Percentiles rank a stretch among this genome's conserved stretches.
Evolutionary conservation across 2,888 invertebrate genomes (phyloP).

Genomic region (Yponomeuta sedellus): DNA sequence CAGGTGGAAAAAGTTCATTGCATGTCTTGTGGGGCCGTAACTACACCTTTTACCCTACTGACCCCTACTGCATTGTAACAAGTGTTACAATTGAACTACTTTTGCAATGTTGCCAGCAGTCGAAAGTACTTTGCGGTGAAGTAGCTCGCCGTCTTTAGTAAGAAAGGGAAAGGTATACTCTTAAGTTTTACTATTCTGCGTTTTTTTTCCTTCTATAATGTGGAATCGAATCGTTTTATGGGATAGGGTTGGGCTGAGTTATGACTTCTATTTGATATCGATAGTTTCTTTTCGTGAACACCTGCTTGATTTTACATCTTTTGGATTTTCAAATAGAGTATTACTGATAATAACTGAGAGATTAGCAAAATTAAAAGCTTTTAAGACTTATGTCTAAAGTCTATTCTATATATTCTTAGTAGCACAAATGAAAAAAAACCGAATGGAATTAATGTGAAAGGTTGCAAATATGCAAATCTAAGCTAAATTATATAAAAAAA

Average conservation of each 20-base stretch:
- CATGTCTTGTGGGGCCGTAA: background rate
- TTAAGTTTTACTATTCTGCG: constrained; percentile 32
- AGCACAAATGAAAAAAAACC: too few relatives aligned
- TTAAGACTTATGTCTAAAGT: too few relatives aligned
- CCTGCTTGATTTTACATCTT: too few relatives aligned
- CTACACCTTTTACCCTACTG: background rate
- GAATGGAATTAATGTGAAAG: too few relatives aligned
- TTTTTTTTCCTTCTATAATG: constrained; percentile 47
- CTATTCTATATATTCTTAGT: too few relatives aligned
- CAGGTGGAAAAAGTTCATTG: constrained; percentile 35
- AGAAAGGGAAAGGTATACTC: background rate
- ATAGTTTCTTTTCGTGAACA: background rate
- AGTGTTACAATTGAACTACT: background rate
- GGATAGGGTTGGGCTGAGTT: constrained; percentile 31
- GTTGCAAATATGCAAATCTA: too few relatives aligned
- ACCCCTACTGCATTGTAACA: background rate
- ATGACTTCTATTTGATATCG: background rate
- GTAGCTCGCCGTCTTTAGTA: background rate
- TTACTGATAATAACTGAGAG: too few relatives aligned
- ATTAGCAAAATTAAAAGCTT: too few relatives aligned
- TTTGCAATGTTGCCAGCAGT: constrained; percentile 6
- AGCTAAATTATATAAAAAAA: too few relatives aligned
- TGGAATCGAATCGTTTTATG: constrained; percentile 54
- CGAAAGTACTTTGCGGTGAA: background rate
- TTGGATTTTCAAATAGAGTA: too few relatives aligned